Base-by-base conservation (phyloP, 2,113 vertebrate species). In the Onychorhynchus coronatus region DNA sequence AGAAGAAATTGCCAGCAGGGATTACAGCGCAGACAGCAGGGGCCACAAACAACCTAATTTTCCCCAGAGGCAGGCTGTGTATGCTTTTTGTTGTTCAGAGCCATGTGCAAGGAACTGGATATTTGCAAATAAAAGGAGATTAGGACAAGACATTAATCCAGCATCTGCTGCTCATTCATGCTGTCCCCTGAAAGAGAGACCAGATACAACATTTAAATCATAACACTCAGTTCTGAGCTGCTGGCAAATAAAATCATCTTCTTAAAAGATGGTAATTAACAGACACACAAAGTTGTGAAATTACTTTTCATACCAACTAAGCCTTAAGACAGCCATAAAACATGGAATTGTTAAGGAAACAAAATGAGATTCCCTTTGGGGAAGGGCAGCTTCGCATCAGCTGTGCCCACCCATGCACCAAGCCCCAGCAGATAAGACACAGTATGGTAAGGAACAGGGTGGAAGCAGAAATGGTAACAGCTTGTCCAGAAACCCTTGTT, bases 41-140 rank as follows among this genome's bases (percentile, higher is more conserved):
- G 17, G 85, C 41, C 72, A 83, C 79, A 91, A 93, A 50, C 90
- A 79, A 80, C 61, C 95, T 96, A 88, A 94, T 93, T 95, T 93
- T 86, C 91, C 90, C 79, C n/a, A 63, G 90, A 88, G 88, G 70
- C 88, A 83, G 44, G 59, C 88, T 1, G 1, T 33, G 52, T 59
- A 88, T 33, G 72, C 28, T 92, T 88, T 83, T 67, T 93, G 92
- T 88, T 85, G 90, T 95, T 90, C 82, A 65, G 76, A 95, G 85
- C 96, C 95, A 95, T 95, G 92, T 97, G 96, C 92, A 91, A 94
- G 95, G 74, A 93, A 81, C 83, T 68, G 85, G 61, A 61, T 94
- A 93, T 92, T 94, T 94, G 88, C 93, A 96, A 96, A 95, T 92
- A 92, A 91, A 92, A 95, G 68, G 88, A 94, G 96, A 96, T 92